These are phyloP conservation scores for Macrotis lagotis DNA, from an alignment of 2,113 vertebrate genomes.

Conservation along the genomic window DNA sequence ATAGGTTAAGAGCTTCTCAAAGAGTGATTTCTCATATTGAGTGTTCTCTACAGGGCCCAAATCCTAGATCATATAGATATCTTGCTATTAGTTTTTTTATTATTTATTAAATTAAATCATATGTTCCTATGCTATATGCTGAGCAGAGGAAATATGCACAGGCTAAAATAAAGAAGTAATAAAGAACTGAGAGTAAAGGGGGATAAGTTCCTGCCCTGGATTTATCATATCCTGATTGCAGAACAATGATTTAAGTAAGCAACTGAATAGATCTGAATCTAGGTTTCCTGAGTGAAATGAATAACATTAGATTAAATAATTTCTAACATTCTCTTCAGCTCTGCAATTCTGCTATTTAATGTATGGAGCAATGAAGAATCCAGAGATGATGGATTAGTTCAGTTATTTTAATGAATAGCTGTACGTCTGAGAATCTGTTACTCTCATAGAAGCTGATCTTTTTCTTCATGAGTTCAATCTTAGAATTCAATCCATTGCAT, in stretches of 20 bases:
- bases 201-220: background rate
- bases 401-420: background rate
- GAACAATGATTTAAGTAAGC: background rate
- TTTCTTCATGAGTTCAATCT: too few species aligned
- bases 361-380: background rate
- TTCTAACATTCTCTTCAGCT: background rate
- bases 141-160: background rate
- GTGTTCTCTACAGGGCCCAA: background rate
- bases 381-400: background rate
- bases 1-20: background rate
- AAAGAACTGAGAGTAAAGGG: background rate
- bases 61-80: background rate
- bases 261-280: background rate
- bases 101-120: background rate
- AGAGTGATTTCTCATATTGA: background rate
- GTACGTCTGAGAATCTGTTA: background rate
- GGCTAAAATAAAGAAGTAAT: background rate
- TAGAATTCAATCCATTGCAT: too few species aligned
- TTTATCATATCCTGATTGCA: background rate
- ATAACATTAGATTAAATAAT: background rate
- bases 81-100: background rate
- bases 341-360: background rate
- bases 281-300: background rate
- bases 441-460: background rate
- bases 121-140: background rate